These are phyloP conservation scores for Enteromius thamalakanensis DNA, from an alignment of 2,797 vertebrate species.

Conservation along the genomic window DNA sequence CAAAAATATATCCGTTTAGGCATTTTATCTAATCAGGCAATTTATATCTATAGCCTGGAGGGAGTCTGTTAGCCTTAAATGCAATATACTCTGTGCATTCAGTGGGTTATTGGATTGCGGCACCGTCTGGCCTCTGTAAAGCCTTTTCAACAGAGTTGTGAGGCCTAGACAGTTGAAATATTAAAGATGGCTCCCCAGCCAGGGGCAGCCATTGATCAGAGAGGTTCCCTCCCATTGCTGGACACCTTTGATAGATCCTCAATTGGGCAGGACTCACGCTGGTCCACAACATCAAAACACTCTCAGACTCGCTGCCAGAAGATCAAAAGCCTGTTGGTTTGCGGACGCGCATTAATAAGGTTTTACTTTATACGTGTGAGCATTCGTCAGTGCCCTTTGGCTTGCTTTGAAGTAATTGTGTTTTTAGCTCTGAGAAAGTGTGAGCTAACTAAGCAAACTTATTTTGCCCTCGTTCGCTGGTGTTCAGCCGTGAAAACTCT, in stretches of 20 bases:
- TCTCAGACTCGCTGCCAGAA: slow-evolving; percentile 14
- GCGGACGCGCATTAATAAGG: slow-evolving; percentile 17
- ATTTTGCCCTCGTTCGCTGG: slow-evolving; percentile 26
- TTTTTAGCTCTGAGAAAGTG: slow-evolving; percentile 3
- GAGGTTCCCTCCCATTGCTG: slow-evolving; percentile 62
- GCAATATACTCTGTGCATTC: slow-evolving; percentile 7
- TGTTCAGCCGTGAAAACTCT: slow-evolving; percentile 57
- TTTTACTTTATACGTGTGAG: neutral
- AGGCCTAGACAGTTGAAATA: slow-evolving; percentile 62
- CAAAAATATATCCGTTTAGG: neutral
- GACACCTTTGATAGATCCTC: slow-evolving; percentile 70
- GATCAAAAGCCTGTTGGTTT: slow-evolving; percentile 53
- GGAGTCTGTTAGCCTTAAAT: neutral
- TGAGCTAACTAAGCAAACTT: slow-evolving; percentile 22
- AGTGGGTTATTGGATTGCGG: slow-evolving; percentile 40
- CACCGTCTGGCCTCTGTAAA: slow-evolving; percentile 25
- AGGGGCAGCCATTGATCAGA: slow-evolving; percentile 66
- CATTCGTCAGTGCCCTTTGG: slow-evolving; percentile 6
- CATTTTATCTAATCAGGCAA: slow-evolving; percentile 14
- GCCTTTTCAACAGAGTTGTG: slow-evolving; percentile 2
- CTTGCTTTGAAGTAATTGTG: slow-evolving; percentile 32
- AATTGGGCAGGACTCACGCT: slow-evolving; percentile 66
- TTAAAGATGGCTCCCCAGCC: slow-evolving; percentile 61
- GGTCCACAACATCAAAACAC: slow-evolving; percentile 66
- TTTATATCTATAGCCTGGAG: neutral